Evolutionary conservation across 1,140 invertebrate genomes (phyloP).

Genomic region (Drosophila virilis): DNA sequence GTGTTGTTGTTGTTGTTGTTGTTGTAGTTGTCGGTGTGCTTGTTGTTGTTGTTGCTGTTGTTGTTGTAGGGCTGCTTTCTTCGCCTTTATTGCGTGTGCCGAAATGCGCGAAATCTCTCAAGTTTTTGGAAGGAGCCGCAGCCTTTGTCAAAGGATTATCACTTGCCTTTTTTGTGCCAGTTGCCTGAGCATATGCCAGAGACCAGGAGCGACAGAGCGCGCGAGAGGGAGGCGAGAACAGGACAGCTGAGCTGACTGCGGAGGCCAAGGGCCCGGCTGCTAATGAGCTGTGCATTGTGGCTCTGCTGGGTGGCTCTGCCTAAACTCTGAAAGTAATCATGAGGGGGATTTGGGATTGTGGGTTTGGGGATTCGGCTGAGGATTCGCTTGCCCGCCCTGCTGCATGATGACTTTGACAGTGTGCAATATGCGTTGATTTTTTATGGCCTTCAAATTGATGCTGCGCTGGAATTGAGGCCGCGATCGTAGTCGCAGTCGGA

Average conservation of each 20-base stretch:
- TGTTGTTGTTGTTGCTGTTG: constrained; percentile 33
- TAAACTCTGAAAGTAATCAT: constrained; percentile 21
- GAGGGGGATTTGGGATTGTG: background rate
- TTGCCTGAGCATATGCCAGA: background rate
- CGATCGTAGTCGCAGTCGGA: constrained; percentile 10
- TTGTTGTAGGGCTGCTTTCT: constrained; percentile 61
- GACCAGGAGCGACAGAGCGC: background rate
- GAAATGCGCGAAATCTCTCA: constrained; percentile 71
- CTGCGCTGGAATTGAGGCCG: constrained; percentile 42
- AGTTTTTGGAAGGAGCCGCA: constrained; percentile 22
- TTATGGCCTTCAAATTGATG: constrained; percentile 82
- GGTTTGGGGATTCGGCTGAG: background rate
- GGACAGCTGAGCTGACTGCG: background rate
- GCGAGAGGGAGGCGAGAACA: constrained; percentile 1
- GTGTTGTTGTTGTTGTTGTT: constrained; percentile 5
- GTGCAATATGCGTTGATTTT: constrained; percentile 84
- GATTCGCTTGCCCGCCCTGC: constrained; percentile 8
- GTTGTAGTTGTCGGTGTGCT: background rate
- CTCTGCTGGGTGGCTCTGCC: constrained; percentile 18
- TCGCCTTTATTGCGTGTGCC: constrained; percentile 57
- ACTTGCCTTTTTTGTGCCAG: constrained; percentile 50
- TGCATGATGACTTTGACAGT: constrained; percentile 69
- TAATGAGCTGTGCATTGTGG: constrained; percentile 60
- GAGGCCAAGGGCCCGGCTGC: constrained; percentile 24
- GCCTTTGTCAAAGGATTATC: constrained; percentile 83